Evolutionary conservation across 2,888 invertebrate species (phyloP).

Genomic region (Heliconius aoede): DNA sequence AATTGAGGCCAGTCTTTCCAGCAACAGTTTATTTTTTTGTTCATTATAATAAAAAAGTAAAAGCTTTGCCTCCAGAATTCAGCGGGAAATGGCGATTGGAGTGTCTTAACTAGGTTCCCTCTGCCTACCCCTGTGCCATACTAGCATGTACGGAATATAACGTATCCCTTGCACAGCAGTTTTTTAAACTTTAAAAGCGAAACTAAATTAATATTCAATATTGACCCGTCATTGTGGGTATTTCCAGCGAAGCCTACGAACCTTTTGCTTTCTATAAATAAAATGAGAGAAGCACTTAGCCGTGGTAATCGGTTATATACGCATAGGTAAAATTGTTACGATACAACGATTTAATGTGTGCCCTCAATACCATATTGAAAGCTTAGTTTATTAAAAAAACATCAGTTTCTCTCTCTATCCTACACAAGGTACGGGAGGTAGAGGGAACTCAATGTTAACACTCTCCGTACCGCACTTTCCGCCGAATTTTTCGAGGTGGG

Average conservation of each 20-base stretch:
- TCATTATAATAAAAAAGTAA: neutral
- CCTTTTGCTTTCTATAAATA: conserved; percentile 49
- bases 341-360: conserved; percentile 37
- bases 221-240: neutral
- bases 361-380: conserved; percentile 3
- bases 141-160: neutral
- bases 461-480: too few relatives aligned
- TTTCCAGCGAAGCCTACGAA: conserved; percentile 23
- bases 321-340: conserved; percentile 40
- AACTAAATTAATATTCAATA: conserved; percentile 5
- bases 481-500: too few relatives aligned
- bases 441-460: too few relatives aligned
- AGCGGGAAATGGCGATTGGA: too few relatives aligned
- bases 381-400: neutral
- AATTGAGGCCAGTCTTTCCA: neutral
- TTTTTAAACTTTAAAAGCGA: neutral
- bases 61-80: neutral
- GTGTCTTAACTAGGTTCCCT: too few relatives aligned
- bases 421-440: too few relatives aligned
- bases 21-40: too few relatives aligned
- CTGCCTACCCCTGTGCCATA: neutral
- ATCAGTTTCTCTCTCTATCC: too few relatives aligned
- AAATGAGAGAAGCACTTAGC: conserved; percentile 41
- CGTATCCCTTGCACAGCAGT: too few relatives aligned
- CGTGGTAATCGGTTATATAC: conserved; percentile 49